phyloP scores from a whole-genome alignment of 2,113 vertebrate genomes.

The Daboia siamensis region DNA sequence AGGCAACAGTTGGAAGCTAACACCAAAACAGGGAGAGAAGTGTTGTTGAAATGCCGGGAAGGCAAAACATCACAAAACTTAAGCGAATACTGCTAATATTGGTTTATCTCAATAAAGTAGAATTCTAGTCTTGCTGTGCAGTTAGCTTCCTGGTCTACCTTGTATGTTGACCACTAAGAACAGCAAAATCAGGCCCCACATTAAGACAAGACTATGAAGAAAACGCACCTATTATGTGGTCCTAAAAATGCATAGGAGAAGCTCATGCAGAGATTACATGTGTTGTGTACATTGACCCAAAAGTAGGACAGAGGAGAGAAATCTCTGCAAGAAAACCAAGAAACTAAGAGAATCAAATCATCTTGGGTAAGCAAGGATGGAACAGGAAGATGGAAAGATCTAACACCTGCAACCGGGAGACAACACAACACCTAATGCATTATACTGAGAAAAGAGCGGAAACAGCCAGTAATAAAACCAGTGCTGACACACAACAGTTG shows the following conservation, averaged over 20 bases:
- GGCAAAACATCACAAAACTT: too few relatives aligned
- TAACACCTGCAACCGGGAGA: too few relatives aligned
- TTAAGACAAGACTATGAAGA: not conserved
- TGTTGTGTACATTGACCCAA: not conserved
- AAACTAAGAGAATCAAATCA: not conserved
- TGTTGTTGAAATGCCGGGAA: too few relatives aligned
- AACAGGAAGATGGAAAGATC: not conserved
- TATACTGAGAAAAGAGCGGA: not conserved
- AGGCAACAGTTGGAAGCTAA: not conserved
- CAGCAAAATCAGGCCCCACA: not conserved
- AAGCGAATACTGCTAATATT: too few relatives aligned
- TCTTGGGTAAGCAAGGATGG: too few relatives aligned
- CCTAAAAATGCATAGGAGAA: not conserved
- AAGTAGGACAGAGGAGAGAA: not conserved
- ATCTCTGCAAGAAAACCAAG: not conserved
- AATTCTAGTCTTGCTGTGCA: not conserved
- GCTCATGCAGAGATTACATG: not conserved
- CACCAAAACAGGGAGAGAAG: not conserved
- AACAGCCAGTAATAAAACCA: not conserved
- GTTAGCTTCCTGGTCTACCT: not conserved
- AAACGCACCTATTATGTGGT: not conserved
- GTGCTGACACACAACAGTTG: slow-evolving; percentile 33
- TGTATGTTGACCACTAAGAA: not conserved
- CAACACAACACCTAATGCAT: not conserved
- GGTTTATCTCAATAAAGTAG: not conserved